These are phyloP conservation scores for Thera obeliscata DNA, from an alignment of 2,888 invertebrate species.

Conservation along the genomic window DNA sequence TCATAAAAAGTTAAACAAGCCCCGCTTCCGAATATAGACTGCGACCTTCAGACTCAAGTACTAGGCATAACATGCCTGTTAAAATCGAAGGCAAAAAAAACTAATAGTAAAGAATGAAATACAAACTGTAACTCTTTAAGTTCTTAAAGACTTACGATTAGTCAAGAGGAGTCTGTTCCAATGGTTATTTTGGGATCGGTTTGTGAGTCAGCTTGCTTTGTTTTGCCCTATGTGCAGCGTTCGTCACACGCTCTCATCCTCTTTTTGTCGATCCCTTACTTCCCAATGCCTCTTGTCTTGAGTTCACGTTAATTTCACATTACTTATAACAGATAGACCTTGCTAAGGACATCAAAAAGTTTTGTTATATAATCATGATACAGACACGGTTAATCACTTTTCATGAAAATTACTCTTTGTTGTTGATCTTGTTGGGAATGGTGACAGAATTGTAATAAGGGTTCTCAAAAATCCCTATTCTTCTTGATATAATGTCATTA, in stretches of 20 bases:
- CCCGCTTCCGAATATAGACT: conserved; percentile 59
- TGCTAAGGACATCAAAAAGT: too few species aligned
- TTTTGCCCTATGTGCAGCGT: conserved; percentile 35
- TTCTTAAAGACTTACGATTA: conserved; percentile 16
- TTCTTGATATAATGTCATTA: too few species aligned
- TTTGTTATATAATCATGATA: too few species aligned
- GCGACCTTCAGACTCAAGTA: conserved; percentile 69
- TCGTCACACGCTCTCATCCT: conserved; percentile 32
- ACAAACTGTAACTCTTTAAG: not conserved
- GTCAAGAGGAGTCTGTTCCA: conserved; percentile 27
- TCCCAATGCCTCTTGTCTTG: not conserved
- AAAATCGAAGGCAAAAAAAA: conserved; percentile 5
- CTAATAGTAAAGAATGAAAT: not conserved
- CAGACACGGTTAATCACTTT: too few species aligned
- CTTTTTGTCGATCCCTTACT: conserved; percentile 14
- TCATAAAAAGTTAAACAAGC: conserved; percentile 54
- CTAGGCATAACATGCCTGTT: conserved; percentile 34
- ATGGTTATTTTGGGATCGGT: conserved; percentile 37
- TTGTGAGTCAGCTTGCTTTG: conserved; percentile 39
- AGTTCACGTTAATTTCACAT: not conserved
- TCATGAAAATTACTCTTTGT: too few species aligned
- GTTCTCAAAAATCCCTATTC: too few species aligned
- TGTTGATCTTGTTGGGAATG: too few species aligned
- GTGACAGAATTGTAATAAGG: too few species aligned
- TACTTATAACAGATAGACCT: too few species aligned